Percentiles rank a stretch among this genome's conserved stretches.
Conservation (phyloP, 1,140 invertebrate genomes). For the Drosophila sp. region DNA sequence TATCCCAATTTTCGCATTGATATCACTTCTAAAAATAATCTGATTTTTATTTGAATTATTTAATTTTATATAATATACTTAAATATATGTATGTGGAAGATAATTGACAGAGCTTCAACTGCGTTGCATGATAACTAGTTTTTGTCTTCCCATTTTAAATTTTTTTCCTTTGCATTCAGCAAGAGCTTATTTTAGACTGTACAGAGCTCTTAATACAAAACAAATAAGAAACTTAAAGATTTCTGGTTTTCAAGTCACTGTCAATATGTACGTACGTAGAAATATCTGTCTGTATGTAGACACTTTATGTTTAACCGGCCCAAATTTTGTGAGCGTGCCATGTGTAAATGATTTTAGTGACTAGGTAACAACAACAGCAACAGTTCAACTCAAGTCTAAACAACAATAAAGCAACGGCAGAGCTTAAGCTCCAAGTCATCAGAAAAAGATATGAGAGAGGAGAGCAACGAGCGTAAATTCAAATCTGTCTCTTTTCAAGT, state of each 20-base stretch:
- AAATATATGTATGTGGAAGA: too few relatives aligned
- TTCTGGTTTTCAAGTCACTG: conserved; percentile 35
- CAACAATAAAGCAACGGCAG: conserved; percentile 38
- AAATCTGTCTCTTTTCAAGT: conserved; percentile 69
- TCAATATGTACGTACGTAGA: conserved; percentile 24
- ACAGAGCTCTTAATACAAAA: conserved; percentile 32
- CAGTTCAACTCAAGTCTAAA: conserved; percentile 33
- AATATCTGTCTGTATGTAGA: conserved; percentile 4
- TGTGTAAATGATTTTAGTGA: conserved; percentile 52
- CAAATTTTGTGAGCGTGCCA: conserved; percentile 38
- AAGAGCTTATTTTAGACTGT: neutral
- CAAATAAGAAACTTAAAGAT: conserved; percentile 32
- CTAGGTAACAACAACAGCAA: conserved; percentile 33
- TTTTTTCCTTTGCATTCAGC: conserved; percentile 23
- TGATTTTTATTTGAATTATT: too few relatives aligned
- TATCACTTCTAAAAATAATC: conserved; percentile 6
- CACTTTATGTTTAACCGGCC: conserved; percentile 24
- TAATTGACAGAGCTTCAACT: neutral
- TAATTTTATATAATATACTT: conserved; percentile 3
- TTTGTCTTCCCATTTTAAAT: conserved; percentile 9
- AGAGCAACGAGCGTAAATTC: conserved; percentile 29
- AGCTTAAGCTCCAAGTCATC: conserved; percentile 41
- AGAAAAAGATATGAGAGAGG: conserved; percentile 15
- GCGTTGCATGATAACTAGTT: conserved; percentile 25
- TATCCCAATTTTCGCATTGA: neutral